Evolutionary conservation across 2,888 invertebrate genomes (phyloP).

Genomic region (Temnothorax rugatulus): DNA sequence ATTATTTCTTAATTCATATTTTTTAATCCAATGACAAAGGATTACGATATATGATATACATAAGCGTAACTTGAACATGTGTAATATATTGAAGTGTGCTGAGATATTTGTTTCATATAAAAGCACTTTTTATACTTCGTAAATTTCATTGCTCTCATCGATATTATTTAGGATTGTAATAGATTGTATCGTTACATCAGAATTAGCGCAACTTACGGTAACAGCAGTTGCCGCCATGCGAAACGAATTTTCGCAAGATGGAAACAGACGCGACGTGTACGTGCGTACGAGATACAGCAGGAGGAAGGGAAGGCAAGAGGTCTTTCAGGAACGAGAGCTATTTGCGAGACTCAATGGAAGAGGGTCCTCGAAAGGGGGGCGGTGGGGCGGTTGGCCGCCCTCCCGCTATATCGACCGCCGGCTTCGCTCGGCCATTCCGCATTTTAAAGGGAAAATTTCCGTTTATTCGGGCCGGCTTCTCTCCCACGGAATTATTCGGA

Average conservation of each 20-base stretch:
- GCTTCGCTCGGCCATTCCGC: slow-evolving; percentile 81
- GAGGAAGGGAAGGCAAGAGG: slow-evolving; percentile 52
- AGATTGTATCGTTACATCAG: slow-evolving; percentile 16
- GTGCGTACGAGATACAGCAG: slow-evolving; percentile 51
- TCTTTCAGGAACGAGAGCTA: slow-evolving; percentile 78
- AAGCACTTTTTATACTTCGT: neutral
- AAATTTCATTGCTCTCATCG: neutral
- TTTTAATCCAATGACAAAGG: neutral
- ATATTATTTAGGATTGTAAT: slow-evolving; percentile 6
- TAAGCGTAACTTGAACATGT: neutral
- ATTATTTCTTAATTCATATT: neutral
- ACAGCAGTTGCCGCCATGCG: slow-evolving; percentile 26
- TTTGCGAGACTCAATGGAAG: slow-evolving; percentile 82
- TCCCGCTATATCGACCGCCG: slow-evolving; percentile 79
- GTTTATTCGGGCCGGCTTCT: slow-evolving; percentile 81
- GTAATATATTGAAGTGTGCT: neutral
- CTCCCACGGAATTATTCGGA: slow-evolving; percentile 81
- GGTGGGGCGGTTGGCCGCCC: slow-evolving; percentile 29
- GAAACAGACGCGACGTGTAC: slow-evolving; percentile 55
- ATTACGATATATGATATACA: neutral
- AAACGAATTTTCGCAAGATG: slow-evolving; percentile 50
- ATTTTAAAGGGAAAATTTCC: slow-evolving; percentile 86
- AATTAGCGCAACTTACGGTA: slow-evolving; percentile 25
- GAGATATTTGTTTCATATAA: neutral
- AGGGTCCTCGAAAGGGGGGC: slow-evolving; percentile 73